Base-by-base conservation (phyloP, 2,888 invertebrate species). In the Amblyjoppa fuscipennis region DNA sequence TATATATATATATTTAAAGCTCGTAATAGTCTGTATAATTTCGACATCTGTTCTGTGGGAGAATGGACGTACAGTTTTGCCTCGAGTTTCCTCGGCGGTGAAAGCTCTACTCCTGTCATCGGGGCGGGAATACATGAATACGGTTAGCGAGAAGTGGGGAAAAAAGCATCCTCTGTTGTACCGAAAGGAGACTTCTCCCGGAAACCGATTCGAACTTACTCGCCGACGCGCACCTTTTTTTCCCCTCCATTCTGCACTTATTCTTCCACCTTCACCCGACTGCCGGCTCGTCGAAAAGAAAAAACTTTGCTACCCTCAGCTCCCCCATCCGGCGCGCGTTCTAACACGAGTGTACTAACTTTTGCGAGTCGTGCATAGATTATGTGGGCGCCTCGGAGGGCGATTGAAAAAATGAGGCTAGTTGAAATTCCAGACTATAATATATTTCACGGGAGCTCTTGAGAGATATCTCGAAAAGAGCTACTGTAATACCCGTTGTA, bases 91-190 rank as follows among this genome's bases (percentile, higher is more conserved):
- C 34, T n/a, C 20, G 20, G 66, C 51, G 9, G 69, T 51, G 74
- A 77, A 85, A 82, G 49, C 66, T 49, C 79, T 51, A 66, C 56
- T 41, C 41, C 45, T 68, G 82, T 79, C 82, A 70, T 85, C 81
- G 34, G 41, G 68, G 28, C 73, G 25, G 71, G 84, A 87, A 82
- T 78, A 78, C 80, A 83, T 71, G 82, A 84, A 83, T 85, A 81
- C 53, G 66, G 28, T 76, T 20, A 38, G 69, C 56, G 34, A 28
- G 69, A 70, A 75, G 53, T 53, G 81, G 16, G 31, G 51, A 49
- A 75, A 11, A 41, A 76, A 66, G 61, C 25, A 56, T 56, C 64
- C 70, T 61, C 61, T 61, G 41, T 25, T 75, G 53, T 78, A 75
- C 38, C 51, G 41, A 79, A 75, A 68, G 75, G 71, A 59, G 25